Conservation (phyloP, 2,797 vertebrate genomes). For the Cirrhinus mrigala region DNA sequence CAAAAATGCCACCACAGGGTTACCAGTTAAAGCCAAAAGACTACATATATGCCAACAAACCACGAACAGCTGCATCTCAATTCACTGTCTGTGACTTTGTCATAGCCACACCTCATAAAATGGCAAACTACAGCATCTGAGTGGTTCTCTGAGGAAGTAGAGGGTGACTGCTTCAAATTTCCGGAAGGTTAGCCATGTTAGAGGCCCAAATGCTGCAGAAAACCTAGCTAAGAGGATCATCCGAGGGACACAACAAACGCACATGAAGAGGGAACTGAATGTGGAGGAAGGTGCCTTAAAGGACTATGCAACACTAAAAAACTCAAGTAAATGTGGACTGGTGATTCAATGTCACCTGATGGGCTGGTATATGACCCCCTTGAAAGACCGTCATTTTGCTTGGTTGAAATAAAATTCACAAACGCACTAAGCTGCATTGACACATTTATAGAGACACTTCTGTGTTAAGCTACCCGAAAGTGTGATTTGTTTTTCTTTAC, state of each 20-base stretch:
- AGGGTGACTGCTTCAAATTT: slow-evolving; percentile 32
- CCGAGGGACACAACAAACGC: slow-evolving; percentile 17
- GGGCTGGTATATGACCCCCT: slow-evolving; percentile 39
- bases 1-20: neutral
- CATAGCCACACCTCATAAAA: too few relatives aligned
- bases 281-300: neutral
- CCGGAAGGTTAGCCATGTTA: slow-evolving; percentile 17
- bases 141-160: too few relatives aligned
- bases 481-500: neutral
- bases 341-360: slow-evolving; percentile 30
- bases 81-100: too few relatives aligned
- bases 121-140: too few relatives aligned
- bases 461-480: neutral
- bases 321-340: neutral
- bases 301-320: neutral
- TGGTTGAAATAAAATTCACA: slow-evolving; percentile 36
- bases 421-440: slow-evolving; percentile 40
- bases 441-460: neutral
- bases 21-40: too few relatives aligned
- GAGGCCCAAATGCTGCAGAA: slow-evolving; percentile 31
- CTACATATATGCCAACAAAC: too few relatives aligned
- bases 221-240: slow-evolving; percentile 36
- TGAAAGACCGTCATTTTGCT: slow-evolving; percentile 28
- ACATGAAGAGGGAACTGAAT: slow-evolving; percentile 30
- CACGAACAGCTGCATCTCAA: too few relatives aligned